Base-by-base conservation (phyloP, 92 coral and sea anemone genomes). In the Bergia puertoricense region DNA sequence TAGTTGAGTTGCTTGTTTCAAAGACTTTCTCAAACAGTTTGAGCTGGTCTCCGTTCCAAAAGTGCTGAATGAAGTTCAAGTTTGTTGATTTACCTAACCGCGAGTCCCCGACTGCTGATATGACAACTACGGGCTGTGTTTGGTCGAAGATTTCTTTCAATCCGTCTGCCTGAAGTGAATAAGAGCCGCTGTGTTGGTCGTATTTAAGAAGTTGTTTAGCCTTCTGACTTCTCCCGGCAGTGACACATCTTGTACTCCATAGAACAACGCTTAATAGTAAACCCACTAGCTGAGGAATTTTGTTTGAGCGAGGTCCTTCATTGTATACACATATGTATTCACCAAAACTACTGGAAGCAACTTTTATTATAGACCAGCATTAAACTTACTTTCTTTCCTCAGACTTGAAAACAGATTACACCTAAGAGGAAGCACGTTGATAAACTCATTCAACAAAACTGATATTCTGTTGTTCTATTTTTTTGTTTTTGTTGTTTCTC, bases 1-100 rank as follows among this genome's bases (percentile, higher is more conserved):
- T 81, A 37, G 91, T 66, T 7, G 93, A 82, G 20, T 85, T 89
- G 1, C 94, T 93, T 8, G 96, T 94, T 80, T 81, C 68, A 72
- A 93, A 94, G 22, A 85, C 89, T 75, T 92, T 90, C 36, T 93
- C 82, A 9, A 86, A 81, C 51, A 59, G 22, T 39, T 62, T 57
- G 30, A 51, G 85, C 65, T 81, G 51, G 18, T 81, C 85, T 8
- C 38, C 74, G 20, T 57, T 68, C 74, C 85, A 81, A 68, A 88
- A 91, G 62, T 93, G 90, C 9, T 81, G 83, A 22, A 94, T 75
- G 38, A 92, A 82, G 89, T 94, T 94, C 89, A 94, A 74, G 81
- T 93, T 90, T 20, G 96, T 94, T n/a, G 96, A 94, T 74, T 94
- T 94, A 1, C 96, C 96, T 16, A 94, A 85, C 39, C 96, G 92